Percentiles rank a stretch among this genome's conserved stretches.
Conservation (phyloP, 2,888 invertebrate species). For the Melangyna quadrimaculata region DNA sequence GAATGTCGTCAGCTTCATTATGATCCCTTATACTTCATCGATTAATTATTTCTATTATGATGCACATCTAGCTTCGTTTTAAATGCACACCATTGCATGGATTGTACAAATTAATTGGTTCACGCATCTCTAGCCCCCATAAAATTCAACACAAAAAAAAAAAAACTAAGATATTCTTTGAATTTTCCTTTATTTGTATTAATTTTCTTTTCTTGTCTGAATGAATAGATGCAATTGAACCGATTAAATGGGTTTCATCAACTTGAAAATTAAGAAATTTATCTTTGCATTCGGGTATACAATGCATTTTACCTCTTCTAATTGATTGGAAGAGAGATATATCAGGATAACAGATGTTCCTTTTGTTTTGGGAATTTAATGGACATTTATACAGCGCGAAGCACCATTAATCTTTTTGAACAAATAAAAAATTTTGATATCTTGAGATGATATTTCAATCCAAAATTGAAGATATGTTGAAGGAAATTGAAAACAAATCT, state of each 20-base stretch:
- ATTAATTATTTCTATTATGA: constrained; percentile 43
- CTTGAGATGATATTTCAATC: too few relatives aligned
- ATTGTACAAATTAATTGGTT: neutral
- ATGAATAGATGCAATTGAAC: constrained; percentile 43
- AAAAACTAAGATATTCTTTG: neutral
- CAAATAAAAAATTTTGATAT: neutral
- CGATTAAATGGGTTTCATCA: constrained; percentile 48
- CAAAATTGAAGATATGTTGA: too few relatives aligned
- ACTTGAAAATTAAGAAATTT: constrained; percentile 24
- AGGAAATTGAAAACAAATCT: too few relatives aligned
- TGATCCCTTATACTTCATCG: constrained; percentile 23
- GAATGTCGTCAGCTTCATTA: constrained; percentile 61
- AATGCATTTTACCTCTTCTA: neutral
- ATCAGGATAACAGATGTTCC: neutral
- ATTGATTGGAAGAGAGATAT: neutral
- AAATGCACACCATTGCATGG: constrained; percentile 5
- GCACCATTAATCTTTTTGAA: neutral
- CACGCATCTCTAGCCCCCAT: constrained; percentile 25
- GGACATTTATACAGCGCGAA: neutral
- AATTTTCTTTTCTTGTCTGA: neutral
- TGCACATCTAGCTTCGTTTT: constrained; percentile 19
- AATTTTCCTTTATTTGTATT: neutral
- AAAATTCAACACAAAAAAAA: neutral
- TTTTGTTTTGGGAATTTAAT: neutral
- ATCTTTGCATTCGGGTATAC: neutral